Evolutionary conservation across 2,888 invertebrate genomes (phyloP).

Genomic region (Palloptera scutellata): DNA sequence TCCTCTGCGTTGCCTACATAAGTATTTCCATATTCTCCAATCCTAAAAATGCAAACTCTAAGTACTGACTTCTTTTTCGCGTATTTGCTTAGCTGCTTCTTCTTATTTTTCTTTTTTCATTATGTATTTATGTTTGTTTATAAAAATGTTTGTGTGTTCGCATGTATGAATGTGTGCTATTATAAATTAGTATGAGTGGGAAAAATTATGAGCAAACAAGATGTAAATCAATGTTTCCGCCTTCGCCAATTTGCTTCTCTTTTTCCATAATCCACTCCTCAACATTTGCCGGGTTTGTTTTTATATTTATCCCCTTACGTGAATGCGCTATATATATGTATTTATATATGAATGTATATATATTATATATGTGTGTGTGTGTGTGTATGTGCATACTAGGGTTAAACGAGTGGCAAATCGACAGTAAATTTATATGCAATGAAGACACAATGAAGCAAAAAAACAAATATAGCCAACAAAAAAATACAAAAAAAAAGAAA

Average conservation of each 20-base stretch:
- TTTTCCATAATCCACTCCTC: not conserved
- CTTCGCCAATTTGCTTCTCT: slow-evolving; percentile 30
- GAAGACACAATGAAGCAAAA: slow-evolving; percentile 32
- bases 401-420: slow-evolving; percentile 34
- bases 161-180: not conserved
- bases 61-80: not conserved
- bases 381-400: slow-evolving; percentile 20
- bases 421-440: slow-evolving; percentile 34
- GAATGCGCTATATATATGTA: not conserved
- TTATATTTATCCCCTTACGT: not conserved
- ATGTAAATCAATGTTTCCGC: slow-evolving; percentile 35
- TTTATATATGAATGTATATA: not conserved
- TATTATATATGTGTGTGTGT: not conserved
- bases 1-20: too few species aligned
- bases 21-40: too few species aligned
- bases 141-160: not conserved
- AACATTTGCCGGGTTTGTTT: too few species aligned
- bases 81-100: not conserved
- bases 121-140: not conserved
- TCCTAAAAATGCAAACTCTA: too few species aligned
- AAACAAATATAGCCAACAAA: slow-evolving; percentile 18
- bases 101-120: not conserved
- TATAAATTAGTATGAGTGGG: not conserved
- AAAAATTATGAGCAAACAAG: slow-evolving; percentile 33
- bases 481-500: slow-evolving; percentile 2